Conservation (phyloP, 2,113 vertebrate genomes). For the Phasianus colchicus region DNA sequence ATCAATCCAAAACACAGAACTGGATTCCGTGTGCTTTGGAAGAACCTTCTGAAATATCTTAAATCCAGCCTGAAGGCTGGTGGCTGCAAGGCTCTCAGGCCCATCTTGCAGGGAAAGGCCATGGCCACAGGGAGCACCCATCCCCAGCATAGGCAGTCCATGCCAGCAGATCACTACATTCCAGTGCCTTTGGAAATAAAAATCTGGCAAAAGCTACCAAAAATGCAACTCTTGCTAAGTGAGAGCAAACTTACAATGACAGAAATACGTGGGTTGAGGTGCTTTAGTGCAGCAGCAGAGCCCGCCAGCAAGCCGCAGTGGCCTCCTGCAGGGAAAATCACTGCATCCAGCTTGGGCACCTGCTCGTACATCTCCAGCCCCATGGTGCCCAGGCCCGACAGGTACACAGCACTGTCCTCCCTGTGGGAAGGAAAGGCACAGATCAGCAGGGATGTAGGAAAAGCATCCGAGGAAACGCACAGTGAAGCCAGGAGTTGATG, state of each 20-base stretch:
- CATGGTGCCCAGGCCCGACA: slow-evolving; percentile 90
- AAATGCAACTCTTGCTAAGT: background rate
- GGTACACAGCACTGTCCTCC: slow-evolving; percentile 83
- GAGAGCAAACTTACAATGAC: slow-evolving; percentile 84
- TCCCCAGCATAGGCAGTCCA: background rate
- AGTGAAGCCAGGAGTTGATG: accelerated
- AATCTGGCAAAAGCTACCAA: background rate
- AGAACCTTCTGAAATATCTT: background rate
- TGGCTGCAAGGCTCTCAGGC: background rate
- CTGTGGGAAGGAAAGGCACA: slow-evolving; percentile 63
- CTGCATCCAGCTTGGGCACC: slow-evolving; percentile 86
- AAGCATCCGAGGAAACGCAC: background rate
- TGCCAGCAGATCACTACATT: background rate
- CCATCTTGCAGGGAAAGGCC: background rate
- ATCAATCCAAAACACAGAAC: background rate
- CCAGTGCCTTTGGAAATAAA: background rate
- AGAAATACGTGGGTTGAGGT: slow-evolving; percentile 83
- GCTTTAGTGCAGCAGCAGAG: slow-evolving; percentile 88
- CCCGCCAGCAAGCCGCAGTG: slow-evolving; percentile 86
- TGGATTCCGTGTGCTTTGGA: background rate
- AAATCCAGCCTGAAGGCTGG: background rate
- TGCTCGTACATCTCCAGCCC: slow-evolving; percentile 90
- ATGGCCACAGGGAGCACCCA: accelerated
- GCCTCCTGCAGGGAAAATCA: slow-evolving; percentile 87
- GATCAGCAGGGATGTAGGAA: background rate